Percentiles rank a stretch among this genome's conserved stretches.
Evolutionary conservation across 2,113 vertebrate genomes (phyloP).

Genomic region (Eudyptes chrysolophus): DNA sequence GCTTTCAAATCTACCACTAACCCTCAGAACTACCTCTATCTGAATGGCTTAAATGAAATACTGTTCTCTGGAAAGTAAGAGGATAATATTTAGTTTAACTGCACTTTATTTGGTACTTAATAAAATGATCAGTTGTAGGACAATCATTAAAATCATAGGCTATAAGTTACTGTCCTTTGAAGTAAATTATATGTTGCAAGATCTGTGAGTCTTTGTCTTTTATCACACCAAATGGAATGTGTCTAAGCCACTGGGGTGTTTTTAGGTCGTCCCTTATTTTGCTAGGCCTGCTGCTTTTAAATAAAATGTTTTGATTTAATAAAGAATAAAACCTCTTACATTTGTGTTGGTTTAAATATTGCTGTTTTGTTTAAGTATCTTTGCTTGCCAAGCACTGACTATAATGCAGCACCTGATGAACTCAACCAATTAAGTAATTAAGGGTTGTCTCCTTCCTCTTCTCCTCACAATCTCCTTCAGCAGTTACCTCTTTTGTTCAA

Average conservation of each 20-base stretch:
- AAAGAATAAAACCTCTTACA: background rate
- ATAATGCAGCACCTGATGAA: background rate
- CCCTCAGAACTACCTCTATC: background rate
- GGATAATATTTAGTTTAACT: slow-evolving; percentile 23
- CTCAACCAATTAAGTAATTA: background rate
- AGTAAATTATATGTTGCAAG: slow-evolving; percentile 49
- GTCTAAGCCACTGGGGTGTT: background rate
- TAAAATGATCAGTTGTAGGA: slow-evolving; percentile 55
- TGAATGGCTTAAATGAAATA: background rate
- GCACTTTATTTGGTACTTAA: slow-evolving; percentile 52
- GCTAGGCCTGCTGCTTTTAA: background rate
- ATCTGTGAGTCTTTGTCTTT: slow-evolving; percentile 32
- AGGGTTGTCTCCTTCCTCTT: background rate
- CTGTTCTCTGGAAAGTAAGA: background rate
- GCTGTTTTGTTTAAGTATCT: background rate
- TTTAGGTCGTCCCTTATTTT: background rate
- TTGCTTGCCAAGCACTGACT: background rate
- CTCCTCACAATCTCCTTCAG: background rate
- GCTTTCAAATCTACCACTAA: background rate
- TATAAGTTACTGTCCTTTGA: slow-evolving; percentile 39
- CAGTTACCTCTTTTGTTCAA: background rate
- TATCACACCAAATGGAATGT: slow-evolving; percentile 30
- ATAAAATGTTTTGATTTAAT: background rate
- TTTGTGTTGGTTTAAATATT: background rate
- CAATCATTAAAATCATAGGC: slow-evolving; percentile 69